Conservation (phyloP, 1,140 invertebrate genomes). For the Euglossa dilemma region DNA sequence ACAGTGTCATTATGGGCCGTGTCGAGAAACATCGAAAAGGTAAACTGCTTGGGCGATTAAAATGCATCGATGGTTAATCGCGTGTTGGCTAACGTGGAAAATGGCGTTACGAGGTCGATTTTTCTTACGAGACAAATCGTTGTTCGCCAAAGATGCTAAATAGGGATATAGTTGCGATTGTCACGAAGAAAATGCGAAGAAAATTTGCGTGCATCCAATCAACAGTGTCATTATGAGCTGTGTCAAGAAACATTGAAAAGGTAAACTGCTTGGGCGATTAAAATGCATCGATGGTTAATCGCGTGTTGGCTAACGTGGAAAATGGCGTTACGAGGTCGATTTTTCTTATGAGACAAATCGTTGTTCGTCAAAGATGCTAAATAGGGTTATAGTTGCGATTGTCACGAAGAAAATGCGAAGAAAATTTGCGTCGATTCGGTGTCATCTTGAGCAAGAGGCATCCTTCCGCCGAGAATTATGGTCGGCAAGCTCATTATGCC, state of each 20-base stretch:
- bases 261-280: slow-evolving; percentile 19
- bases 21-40: slow-evolving; percentile 2
- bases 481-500: slow-evolving; percentile 65
- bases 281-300: slow-evolving; percentile 12
- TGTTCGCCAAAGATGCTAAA: no score
- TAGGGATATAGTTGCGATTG: no score
- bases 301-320: background rate
- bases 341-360: background rate
- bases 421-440: no score
- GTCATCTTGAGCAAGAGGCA: no score
- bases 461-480: slow-evolving; percentile 43
- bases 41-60: slow-evolving; percentile 20
- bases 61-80: slow-evolving; percentile 9
- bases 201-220: slow-evolving; percentile 39
- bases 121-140: no score
- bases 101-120: background rate
- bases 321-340: no score
- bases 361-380: no score
- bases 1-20: background rate
- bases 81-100: background rate
- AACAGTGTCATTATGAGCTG: background rate
- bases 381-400: no score
- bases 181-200: no score
- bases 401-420: no score
- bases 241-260: background rate